Percentiles rank a stretch among this genome's conserved stretches.
phyloP scores from a whole-genome alignment of 2,888 invertebrate species.

The Drosophila rellima region DNA sequence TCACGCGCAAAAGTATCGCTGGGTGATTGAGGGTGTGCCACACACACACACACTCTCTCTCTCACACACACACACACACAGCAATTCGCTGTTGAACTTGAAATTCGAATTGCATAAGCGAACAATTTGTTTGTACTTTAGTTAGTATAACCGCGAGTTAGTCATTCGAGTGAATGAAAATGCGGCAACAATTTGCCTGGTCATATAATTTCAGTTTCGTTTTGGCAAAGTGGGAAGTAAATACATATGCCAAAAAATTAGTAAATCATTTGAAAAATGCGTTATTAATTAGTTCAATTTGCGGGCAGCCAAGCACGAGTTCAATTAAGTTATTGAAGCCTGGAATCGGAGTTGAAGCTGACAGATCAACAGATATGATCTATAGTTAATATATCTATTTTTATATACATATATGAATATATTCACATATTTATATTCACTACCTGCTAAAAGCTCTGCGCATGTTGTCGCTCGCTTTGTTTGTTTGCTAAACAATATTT shows the following conservation, averaged over 20 bases:
- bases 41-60: constrained; percentile 2
- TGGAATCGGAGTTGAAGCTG: constrained; percentile 16
- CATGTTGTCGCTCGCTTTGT: constrained; percentile 56
- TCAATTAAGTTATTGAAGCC: constrained; percentile 24
- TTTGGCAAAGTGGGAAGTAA: constrained; percentile 20
- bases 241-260: constrained; percentile 39
- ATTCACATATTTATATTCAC: constrained; percentile 19
- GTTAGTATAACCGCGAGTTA: constrained; percentile 18
- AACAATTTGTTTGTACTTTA: constrained; percentile 26
- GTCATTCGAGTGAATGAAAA: constrained; percentile 37
- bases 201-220: constrained; percentile 24
- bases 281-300: constrained; percentile 73
- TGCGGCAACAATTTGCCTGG: constrained; percentile 19
- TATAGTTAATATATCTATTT: constrained; percentile 9
- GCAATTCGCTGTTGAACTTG: constrained; percentile 44
- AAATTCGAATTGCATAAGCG: constrained; percentile 55
- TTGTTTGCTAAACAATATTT: constrained; percentile 79
- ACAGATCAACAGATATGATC: constrained; percentile 42
- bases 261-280: constrained; percentile 63
- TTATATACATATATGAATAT: no score
- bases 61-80: constrained; percentile 1
- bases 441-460: constrained; percentile 58
- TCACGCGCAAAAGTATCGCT: constrained; percentile 26
- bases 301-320: constrained; percentile 60
- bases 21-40: constrained; percentile 45